Percentiles rank a stretch among this genome's conserved stretches.
phyloP scores from a whole-genome alignment of 2,888 invertebrate genomes.

The Agrochola lota region DNA sequence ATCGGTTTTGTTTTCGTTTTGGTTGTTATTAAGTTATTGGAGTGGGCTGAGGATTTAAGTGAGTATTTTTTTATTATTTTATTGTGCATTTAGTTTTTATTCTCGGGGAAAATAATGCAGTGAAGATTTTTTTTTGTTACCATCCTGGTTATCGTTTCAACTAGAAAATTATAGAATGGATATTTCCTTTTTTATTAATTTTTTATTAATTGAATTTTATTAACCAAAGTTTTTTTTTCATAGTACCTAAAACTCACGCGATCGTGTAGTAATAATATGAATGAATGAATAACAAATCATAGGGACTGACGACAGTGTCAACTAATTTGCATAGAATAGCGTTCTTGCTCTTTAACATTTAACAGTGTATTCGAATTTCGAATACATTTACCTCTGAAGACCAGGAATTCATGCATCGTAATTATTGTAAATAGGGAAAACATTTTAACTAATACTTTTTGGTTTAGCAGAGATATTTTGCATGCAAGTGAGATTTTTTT shows the following conservation, averaged over 20 bases:
- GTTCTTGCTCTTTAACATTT: conserved; percentile 58
- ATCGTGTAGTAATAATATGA: conserved; percentile 13
- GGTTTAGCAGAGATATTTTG: background rate
- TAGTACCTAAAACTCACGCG: background rate
- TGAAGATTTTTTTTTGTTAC: background rate
- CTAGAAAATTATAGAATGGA: background rate
- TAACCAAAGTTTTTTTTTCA: background rate
- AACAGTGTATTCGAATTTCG: conserved; percentile 28
- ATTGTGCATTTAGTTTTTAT: background rate
- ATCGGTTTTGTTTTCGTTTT: conserved; percentile 76
- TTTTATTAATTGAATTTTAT: background rate
- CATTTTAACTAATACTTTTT: background rate
- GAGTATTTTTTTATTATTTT: conserved; percentile 64
- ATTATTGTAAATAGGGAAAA: conserved; percentile 30
- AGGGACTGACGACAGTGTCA: conserved; percentile 28
- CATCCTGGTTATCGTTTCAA: background rate
- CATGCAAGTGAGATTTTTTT: background rate
- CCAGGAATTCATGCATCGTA: conserved; percentile 37
- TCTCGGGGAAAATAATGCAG: background rate
- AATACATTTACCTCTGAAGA: conserved; percentile 34
- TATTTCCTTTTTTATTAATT: background rate
- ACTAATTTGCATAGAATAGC: conserved; percentile 66
- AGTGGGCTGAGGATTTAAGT: conserved; percentile 69
- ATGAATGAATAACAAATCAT: conserved; percentile 51
- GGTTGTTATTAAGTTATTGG: conserved; percentile 75